Evolutionary conservation across 2,888 invertebrate genomes (phyloP).

Genomic region (Protodeltote pygarga): DNA sequence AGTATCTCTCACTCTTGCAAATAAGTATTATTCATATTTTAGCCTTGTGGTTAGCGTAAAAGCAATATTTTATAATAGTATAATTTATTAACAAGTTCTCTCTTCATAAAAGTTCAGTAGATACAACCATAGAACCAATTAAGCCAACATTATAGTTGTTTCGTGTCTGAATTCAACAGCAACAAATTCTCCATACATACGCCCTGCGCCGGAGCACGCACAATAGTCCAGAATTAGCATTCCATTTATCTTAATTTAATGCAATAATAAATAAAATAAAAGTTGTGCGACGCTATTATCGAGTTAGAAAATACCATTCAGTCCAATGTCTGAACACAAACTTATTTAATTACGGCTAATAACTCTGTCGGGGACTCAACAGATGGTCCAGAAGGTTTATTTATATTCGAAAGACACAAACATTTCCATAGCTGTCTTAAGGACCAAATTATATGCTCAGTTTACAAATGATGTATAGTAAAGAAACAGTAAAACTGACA

Average conservation of each 20-base stretch:
- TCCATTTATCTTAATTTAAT: constrained; percentile 38
- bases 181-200: not conserved
- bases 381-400: constrained; percentile 12
- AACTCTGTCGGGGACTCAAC: constrained; percentile 10
- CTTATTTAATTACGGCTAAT: constrained; percentile 50
- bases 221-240: constrained; percentile 7
- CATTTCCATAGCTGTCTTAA: too few species aligned
- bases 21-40: too few species aligned
- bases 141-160: not conserved
- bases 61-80: too few species aligned
- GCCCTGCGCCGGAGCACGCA: not conserved
- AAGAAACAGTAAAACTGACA: too few species aligned
- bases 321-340: constrained; percentile 26
- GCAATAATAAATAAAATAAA: constrained; percentile 39
- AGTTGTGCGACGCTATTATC: constrained; percentile 40
- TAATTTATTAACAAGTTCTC: too few species aligned
- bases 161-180: not conserved
- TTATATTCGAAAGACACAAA: not conserved
- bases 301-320: constrained; percentile 44
- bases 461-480: too few species aligned
- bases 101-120: too few species aligned
- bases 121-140: too few species aligned
- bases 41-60: too few species aligned
- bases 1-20: too few species aligned
- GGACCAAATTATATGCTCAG: too few species aligned